Evolutionary conservation across 2,888 invertebrate genomes (phyloP), one percentile per base, ranked within the genome.

Genomic region (Temnothorax ravouxi): DNA sequence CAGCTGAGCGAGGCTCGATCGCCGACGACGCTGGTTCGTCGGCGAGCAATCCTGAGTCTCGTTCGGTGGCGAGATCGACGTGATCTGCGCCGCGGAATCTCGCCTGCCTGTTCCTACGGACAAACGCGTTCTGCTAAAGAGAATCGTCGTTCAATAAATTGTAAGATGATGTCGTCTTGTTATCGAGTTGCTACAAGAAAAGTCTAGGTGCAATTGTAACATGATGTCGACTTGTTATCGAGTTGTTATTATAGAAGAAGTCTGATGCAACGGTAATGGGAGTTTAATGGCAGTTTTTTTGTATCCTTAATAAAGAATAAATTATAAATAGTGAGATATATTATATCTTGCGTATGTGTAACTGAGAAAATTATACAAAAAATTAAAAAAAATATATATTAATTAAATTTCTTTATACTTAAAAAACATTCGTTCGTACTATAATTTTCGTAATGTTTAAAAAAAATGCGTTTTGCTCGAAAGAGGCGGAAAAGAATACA

Each of bases 71-170:
- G 98, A 98, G 64, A 97, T 94, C 96, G 94, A 97, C 96, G 92
- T 97, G 97, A 98, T 98, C 95, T 98, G 98, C 1, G 98, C 98
- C n/a, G 98, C 97, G 0, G 98, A 98, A 95, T 98, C 98, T 87
- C 98, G 96, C 84, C 98, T 96, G 87, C 97, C 98, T 89, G 95
- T 94, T 71, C 94, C 95, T 95, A 59, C 0, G 81, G 9, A 38
- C 34, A n/a, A 50, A 41, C 3, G 13, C 18, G 3, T 47, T 25
- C 34, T 2, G 4, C 4, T 38, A 9, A 34, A 34, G 47, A 34
- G 61, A 15, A 15, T 69, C 29, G 41, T 52, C 15, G 13, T 54
- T 67, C 44, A 15, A 38, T 41, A 34, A 41, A 41, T 13, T n/a
- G n/a, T 6, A 29, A 44, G 21, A 79, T 8, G 3, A 75, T 21